Conservation (phyloP, 2,888 invertebrate species). For the Nectonema munidae region DNA sequence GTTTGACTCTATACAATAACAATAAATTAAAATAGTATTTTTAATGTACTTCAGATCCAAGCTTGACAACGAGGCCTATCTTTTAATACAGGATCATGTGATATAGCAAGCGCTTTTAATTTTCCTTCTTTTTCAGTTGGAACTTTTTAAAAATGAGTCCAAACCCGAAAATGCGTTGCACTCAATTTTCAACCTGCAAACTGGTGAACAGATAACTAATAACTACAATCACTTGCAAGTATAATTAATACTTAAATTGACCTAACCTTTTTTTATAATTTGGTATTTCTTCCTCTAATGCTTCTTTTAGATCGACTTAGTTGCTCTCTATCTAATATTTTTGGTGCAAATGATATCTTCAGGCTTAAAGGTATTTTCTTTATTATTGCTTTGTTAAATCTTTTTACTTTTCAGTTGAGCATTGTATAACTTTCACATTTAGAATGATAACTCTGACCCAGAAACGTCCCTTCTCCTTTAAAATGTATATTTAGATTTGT, state of each 20-base stretch:
- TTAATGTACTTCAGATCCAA: no score
- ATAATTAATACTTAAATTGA: conserved; percentile 16
- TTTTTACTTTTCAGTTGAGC: background rate
- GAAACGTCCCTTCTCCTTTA: no score
- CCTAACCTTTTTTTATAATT: conserved; percentile 8
- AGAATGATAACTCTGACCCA: no score
- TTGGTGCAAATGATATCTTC: conserved; percentile 91
- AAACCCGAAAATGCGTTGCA: conserved; percentile 58
- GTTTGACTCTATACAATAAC: no score
- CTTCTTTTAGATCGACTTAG: conserved; percentile 58
- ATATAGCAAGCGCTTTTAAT: no score
- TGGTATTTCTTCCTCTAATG: no score
- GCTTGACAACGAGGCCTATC: no score
- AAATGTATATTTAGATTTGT: no score
- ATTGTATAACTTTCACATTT: no score
- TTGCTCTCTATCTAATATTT: conserved; percentile 63
- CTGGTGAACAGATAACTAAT: conserved; percentile 47
- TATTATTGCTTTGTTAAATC: background rate
- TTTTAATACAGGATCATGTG: no score
- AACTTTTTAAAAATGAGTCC: conserved; percentile 63
- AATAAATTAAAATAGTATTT: no score
- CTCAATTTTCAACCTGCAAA: conserved; percentile 64
- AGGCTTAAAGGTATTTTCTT: conserved; percentile 37
- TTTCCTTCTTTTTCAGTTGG: conserved; percentile 28
- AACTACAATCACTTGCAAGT: conserved; percentile 67